Percentiles rank a stretch among this genome's conserved stretches.
These are phyloP conservation scores for Linhomoeus sp. DNA, from an alignment of 2,888 invertebrate genomes.

Conservation along the genomic window DNA sequence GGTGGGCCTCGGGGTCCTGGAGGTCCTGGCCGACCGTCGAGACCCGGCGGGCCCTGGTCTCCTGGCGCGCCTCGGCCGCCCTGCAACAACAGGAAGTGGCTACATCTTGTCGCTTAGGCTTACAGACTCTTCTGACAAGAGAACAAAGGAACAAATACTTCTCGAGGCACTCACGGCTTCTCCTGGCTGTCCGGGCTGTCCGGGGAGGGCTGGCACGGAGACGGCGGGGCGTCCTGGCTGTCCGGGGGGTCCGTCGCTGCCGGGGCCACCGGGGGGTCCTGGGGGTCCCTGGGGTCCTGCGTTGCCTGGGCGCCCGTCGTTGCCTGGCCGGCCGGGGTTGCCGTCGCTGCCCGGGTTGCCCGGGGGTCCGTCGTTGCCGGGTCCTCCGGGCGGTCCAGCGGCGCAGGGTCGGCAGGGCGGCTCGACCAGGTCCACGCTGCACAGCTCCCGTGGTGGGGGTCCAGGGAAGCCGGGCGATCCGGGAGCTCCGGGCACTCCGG, in stretches of 20 bases:
- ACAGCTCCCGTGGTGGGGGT: constrained; percentile 17
- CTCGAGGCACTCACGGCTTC: constrained; percentile 13
- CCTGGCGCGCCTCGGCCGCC: constrained; percentile 22
- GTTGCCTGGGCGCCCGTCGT: constrained; percentile 12
- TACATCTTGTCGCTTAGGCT: too few relatives aligned
- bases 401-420: constrained; percentile 1
- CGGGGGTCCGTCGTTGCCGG: background rate
- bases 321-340: constrained; percentile 18
- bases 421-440: background rate
- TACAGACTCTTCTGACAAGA: too few relatives aligned
- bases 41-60: constrained; percentile 11
- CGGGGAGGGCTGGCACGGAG: constrained; percentile 23
- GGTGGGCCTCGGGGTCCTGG: constrained; percentile 21
- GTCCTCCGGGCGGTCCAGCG: background rate
- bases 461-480: constrained; percentile 19
- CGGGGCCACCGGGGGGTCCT: constrained; percentile 1
- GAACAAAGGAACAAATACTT: too few relatives aligned
- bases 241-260: constrained; percentile 12
- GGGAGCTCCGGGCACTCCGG: constrained; percentile 4
- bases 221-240: constrained; percentile 25
- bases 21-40: constrained; percentile 1
- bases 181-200: constrained; percentile 24
- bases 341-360: constrained; percentile 15
- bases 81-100: too few relatives aligned
- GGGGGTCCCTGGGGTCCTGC: constrained; percentile 1